Evolutionary conservation across 2,888 invertebrate genomes (phyloP), one percentile per base, ranked within the genome.

Genomic region (Phasia obesa): DNA sequence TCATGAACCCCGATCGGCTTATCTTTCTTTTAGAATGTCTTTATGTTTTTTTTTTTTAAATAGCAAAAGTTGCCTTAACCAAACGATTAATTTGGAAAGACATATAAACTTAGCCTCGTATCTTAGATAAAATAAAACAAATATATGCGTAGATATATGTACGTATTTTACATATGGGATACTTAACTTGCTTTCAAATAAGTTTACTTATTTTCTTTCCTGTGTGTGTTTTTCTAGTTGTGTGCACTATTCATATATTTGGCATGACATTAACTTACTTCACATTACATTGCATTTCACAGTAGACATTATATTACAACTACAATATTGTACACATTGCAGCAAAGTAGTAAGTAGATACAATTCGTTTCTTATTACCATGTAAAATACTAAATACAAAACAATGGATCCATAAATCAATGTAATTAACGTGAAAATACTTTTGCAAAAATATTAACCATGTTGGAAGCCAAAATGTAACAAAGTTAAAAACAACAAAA

Each of bases 381-480:
- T 75, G 75, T 76, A 80, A 83, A 83, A 76, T 80, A 51, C 76
- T 69, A 55, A 62, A 67, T 69, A 19, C 95, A 95, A 95, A 94
- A 96, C 96, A 96, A 96, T 96, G 95, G 96, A 93, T 93, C 95
- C 95, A 96, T 96, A 96, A 96, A 96, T 96, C 96, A 96, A 95
- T 95, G 96, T 96, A 96, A 96, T 96, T 96, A 96, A 96, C 83
- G 83, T 83, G 57, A 71, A 83, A 74, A 67, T 73, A 67, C 79
- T 67, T 73, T n/a, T 47, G 53, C 51, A 53, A 38, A 57, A 73
- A 47, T 79, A 62, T 69, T 53, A 67, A 38, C 73, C 73, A 81
- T 62, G 69, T 75, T 73, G 51, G 59, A 23, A 44, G 5, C 4
- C 15, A 42, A 42, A 64, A 38, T n/a, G 51, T n/a, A 47, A 31